Base-by-base conservation (phyloP, 64 coral and sea anemone species). In the Porites lutea region DNA sequence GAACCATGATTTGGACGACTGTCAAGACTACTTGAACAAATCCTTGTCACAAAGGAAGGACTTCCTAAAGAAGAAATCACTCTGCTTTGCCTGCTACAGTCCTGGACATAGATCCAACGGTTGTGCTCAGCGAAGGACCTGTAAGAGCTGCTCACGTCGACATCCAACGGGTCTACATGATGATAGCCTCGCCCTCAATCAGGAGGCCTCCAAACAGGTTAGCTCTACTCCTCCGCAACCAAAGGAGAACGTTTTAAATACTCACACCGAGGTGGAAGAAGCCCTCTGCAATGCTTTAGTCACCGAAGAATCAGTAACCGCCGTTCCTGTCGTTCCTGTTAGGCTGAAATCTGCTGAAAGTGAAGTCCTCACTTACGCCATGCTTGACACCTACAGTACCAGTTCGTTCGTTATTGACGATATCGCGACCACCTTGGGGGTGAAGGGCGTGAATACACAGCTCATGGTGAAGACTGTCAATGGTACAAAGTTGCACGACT, bases 101-200 rank as follows among this genome's bases (percentile, higher is more conserved):
- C 19, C 60, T 6, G 70, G 79, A 27, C 91, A 97, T 58, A 77
- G 88, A 75, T 88, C 88, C 5, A 91, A 71, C 54, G 68, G 82
- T 4, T 93, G 91, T 62, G 79, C 71, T 4, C 13, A 78, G 54
- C 87, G 79, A 62, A 74, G 74, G 63, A 88, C 77, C 20, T 97
- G 95, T 44, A 63, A 88, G 59, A 79, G n/a, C 19, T 97, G 92
- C n/a, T 78, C 78, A 14, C 63, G 86, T 57, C 82, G 88, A 51
- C 96, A 98, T 66, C 96, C 96, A 20, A 92, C 89, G 8, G 90
- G 84, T 18, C 86, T 98, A 15, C 96, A 90, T 72, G 85, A 88
- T 75, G 69, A 98, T 16, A 89, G 85, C 14, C 89, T 82, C 60
- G 16, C 15, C 48, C 46, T 62, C n/a, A 62, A 43, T 79, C 48